phyloP scores from a whole-genome alignment of 2,113 vertebrate species.

The Nanorana parkeri region DNA sequence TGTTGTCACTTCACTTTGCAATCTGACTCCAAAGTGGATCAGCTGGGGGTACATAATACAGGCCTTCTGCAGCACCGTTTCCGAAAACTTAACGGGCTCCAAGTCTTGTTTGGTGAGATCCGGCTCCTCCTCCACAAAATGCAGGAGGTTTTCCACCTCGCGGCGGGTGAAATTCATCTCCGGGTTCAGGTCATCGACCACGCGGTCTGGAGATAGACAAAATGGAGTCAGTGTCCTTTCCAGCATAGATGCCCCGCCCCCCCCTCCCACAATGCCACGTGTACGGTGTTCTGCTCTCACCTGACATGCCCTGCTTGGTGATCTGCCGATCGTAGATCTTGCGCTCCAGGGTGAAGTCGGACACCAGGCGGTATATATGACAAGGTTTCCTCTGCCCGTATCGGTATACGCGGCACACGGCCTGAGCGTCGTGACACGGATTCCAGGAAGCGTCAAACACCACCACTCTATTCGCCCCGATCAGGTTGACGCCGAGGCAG shows the following conservation, averaged over 20 bases:
- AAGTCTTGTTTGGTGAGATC: conserved; percentile 70
- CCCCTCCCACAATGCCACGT: background rate
- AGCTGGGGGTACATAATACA: conserved; percentile 89
- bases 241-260: background rate
- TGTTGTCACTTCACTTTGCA: too few species aligned
- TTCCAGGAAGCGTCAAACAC: conserved; percentile 99
- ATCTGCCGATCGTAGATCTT: conserved; percentile 99
- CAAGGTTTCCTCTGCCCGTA: conserved; percentile 96
- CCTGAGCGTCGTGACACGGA: conserved; percentile 96
- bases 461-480: conserved; percentile 95
- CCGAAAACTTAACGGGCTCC: conserved; percentile 62
- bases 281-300: background rate
- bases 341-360: conserved; percentile 96
- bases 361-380: conserved; percentile 95
- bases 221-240: background rate
- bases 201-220: conserved; percentile 79
- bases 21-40: too few species aligned
- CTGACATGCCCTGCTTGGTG: conserved; percentile 84
- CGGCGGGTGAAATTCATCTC: conserved; percentile 94
- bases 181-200: conserved; percentile 97
- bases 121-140: conserved; percentile 96
- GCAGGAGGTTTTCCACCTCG: conserved; percentile 97
- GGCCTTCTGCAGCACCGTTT: conserved; percentile 84
- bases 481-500: conserved; percentile 95
- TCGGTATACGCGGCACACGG: conserved; percentile 94